Evolutionary conservation across 35 echinoderm and acorn worm species (phyloP).

Genomic region (Antedon bifida): DNA sequence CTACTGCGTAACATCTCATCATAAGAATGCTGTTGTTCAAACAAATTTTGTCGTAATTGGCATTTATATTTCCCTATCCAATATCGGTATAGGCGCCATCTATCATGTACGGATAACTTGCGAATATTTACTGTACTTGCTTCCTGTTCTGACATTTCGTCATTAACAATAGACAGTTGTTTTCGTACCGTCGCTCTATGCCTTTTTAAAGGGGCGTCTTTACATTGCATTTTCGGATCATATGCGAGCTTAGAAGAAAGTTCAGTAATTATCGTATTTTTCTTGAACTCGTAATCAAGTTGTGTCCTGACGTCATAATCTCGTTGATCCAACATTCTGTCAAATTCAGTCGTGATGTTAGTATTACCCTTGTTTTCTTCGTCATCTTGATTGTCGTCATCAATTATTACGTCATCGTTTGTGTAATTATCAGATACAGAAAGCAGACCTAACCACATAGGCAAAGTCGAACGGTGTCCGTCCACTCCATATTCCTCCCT

Average conservation of each 20-base stretch:
- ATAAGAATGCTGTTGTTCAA: constrained; percentile 8
- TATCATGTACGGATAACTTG: constrained; percentile 18
- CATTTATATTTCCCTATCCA: constrained; percentile 8
- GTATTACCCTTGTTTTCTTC: background rate
- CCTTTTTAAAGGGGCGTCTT: constrained; percentile 6
- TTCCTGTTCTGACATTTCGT: constrained; percentile 40
- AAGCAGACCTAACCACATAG: background rate
- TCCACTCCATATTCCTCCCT: background rate
- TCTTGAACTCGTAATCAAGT: background rate
- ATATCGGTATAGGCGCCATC: constrained; percentile 50
- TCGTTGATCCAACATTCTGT: constrained; percentile 12
- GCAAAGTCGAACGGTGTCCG: background rate
- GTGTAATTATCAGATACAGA: too few species aligned
- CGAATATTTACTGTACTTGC: constrained; percentile 18
- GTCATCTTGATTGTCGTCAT: constrained; percentile 12
- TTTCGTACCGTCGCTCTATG: background rate
- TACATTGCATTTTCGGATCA: background rate
- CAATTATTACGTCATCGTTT: background rate
- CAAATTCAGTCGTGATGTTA: background rate
- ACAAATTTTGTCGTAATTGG: background rate
- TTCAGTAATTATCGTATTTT: background rate
- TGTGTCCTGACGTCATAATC: constrained; percentile 10
- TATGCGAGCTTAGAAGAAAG: background rate
- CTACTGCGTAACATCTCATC: constrained; percentile 1
- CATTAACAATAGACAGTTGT: background rate